Base-by-base conservation (phyloP, 2,888 invertebrate genomes). In the Axea sp. region DNA sequence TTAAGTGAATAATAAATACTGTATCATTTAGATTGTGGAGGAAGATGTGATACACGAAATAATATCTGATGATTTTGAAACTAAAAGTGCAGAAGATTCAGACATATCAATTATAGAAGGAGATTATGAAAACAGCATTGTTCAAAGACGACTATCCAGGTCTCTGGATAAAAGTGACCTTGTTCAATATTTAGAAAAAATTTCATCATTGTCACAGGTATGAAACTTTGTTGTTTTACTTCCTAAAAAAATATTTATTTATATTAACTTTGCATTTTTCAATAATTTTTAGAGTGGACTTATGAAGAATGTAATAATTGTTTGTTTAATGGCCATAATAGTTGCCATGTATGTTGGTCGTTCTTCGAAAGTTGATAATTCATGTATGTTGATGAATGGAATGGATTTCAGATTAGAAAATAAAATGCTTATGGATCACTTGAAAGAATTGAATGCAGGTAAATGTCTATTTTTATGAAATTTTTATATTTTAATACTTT, bases 381-480 rank as follows among this genome's bases (percentile, higher is more conserved):
- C 37, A 8, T 68, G 57, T 39, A 37, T 67, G 30, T 35, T 55
- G 3, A 9, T 19, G 17, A 68, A 51, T 11, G 43, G 31, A 30
- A 62, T 60, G 31, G 31, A 73, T 62, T 30, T 49, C 11, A 41
- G 8, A 14, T 6, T 55, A 9, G 73, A 67, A 28, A 68, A 73
- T 31, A 60, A 62, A 41, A 49, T 73, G 22, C 9, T 73, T 9
- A 57, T 62, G 57, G 51, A 64, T 24, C 57, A 73, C 37, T 33
- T 73, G 17, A 62, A 73, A 24, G 49, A 68, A 31, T 17, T 73
- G 12, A 68, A 68, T 30, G 37, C 31, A 57, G 73, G 73, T 73
- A 33, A 47, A 37, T n/a, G n/a, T n/a, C n/a, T n/a, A n/a, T n/a
- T n/a, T n/a, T n/a, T n/a, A n/a, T n/a, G 22, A n/a, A n/a, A 9